A percentile compares a stretch with the other conserved stretches of the same genome.
phyloP scores from a whole-genome alignment of 1,140 invertebrate species.

The Neomicropteryx cornuta region DNA sequence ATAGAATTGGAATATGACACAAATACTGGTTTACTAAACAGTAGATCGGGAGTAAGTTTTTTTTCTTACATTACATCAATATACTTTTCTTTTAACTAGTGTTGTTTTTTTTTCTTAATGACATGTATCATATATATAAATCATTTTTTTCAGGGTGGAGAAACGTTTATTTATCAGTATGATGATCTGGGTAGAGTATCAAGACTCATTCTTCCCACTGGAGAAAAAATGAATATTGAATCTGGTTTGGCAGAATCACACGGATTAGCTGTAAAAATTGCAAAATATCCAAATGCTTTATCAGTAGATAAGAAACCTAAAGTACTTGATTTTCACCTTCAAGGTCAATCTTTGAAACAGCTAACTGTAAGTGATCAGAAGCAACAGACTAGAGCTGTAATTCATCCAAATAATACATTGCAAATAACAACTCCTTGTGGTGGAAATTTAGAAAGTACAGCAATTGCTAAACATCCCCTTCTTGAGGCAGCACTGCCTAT shows the following conservation, averaged over 20 bases:
- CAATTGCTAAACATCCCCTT: conserved; percentile 73
- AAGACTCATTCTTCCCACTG: conserved; percentile 77
- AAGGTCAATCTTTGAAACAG: conserved; percentile 43
- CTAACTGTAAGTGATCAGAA: conserved; percentile 48
- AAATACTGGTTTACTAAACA: conserved; percentile 66
- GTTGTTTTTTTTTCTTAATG: not conserved
- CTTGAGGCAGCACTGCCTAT: conserved; percentile 79
- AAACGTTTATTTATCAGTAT: conserved; percentile 83
- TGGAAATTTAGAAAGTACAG: conserved; percentile 59
- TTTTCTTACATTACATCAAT: conserved; percentile 7
- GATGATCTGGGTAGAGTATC: conserved; percentile 75
- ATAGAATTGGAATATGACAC: conserved; percentile 79
- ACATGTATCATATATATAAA: conserved; percentile 6
- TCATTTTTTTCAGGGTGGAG: conserved; percentile 51
- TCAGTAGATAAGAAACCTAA: conserved; percentile 44
- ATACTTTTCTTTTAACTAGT: conserved; percentile 1
- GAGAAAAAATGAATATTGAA: conserved; percentile 70
- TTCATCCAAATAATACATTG: conserved; percentile 71
- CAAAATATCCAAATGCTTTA: conserved; percentile 22
- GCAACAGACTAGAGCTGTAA: conserved; percentile 55
- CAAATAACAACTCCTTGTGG: conserved; percentile 55
- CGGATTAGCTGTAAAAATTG: conserved; percentile 61
- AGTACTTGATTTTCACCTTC: conserved; percentile 38
- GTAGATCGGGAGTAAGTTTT: conserved; percentile 57
- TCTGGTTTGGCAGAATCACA: conserved; percentile 64